Evolutionary conservation across 2,888 invertebrate genomes (phyloP).

Genomic region (Raillietiella orientalis): DNA sequence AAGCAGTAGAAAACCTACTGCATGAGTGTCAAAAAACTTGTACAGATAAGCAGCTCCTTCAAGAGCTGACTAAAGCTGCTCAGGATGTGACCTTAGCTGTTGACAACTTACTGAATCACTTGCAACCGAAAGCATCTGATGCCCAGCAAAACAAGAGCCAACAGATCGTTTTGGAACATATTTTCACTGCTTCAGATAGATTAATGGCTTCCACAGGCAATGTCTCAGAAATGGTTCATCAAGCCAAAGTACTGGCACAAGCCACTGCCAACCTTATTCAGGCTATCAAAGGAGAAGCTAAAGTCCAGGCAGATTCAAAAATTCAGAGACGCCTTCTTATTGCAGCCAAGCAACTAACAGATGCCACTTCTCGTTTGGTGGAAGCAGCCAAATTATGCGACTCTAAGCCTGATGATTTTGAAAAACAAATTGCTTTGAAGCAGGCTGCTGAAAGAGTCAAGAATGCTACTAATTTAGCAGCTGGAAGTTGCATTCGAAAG

Average conservation of each 20-base stretch:
- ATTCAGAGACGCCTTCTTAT: conserved; percentile 61
- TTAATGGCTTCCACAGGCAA: conserved; percentile 53
- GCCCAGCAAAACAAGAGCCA: not conserved
- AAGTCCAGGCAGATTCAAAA: conserved; percentile 50
- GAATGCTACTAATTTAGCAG: conserved; percentile 49
- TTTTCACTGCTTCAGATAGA: conserved; percentile 59
- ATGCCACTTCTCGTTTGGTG: conserved; percentile 86
- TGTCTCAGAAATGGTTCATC: conserved; percentile 72
- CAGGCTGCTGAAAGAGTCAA: conserved; percentile 76
- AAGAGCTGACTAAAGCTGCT: conserved; percentile 46
- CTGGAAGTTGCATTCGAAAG: conserved; percentile 39
- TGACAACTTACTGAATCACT: conserved; percentile 60
- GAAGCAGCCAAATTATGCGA: conserved; percentile 84
- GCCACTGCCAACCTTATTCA: conserved; percentile 79
- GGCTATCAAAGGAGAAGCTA: conserved; percentile 78
- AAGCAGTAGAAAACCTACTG: conserved; percentile 62
- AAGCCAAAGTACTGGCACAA: conserved; percentile 63
- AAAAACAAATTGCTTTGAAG: conserved; percentile 47
- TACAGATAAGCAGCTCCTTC: conserved; percentile 26
- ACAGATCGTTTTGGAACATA: conserved; percentile 32
- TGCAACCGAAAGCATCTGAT: conserved; percentile 21
- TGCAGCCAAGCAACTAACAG: conserved; percentile 72
- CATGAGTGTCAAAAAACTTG: conserved; percentile 36
- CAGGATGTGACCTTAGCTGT: conserved; percentile 57
- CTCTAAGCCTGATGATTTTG: conserved; percentile 41